Base-by-base conservation (phyloP, 2,888 invertebrate genomes). In the Caenorhabditis plicata region DNA sequence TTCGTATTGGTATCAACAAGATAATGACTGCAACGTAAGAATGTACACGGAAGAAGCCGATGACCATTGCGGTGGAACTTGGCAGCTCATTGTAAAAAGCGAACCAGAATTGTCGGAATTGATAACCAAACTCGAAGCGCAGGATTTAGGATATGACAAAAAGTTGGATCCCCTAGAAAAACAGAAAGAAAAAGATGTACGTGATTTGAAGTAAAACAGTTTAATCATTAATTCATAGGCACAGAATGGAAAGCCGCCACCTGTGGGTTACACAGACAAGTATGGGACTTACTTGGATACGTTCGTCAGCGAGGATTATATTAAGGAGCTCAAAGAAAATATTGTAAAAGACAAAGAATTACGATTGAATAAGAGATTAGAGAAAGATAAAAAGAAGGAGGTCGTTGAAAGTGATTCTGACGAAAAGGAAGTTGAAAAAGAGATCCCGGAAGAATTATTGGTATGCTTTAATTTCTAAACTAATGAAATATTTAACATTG, bases 21-120 rank as follows among this genome's bases (percentile, higher is more conserved):
- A 52, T 22, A 81, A 82, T 57, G 87, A 88, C 64, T 89, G 90
- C 56, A 45, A 89, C 90, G 75, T 96, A 62, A 87, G 92, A 65
- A 87, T 98, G 40, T 98, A 93, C 83, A 88, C 90, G 80, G 96
- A 96, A 83, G 93, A 96, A 81, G 87, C 90, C 68, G 95, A 96
- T 83, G 95, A 96, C 81, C 39, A 50, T 20, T 51, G 70, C 17
- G 80, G 77, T 13, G 78, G 25, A 72, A 82, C 67, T 68, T 81
- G 76, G 80, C 51, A 48, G 7, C 49, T 74, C 8, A 61, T 64
- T 27, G 74, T 68, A 9, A 67, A 52, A 75, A 33, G 4, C 35
- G 19, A 22, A 65, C 89, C 89, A 69, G 90, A 90, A 71, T 84
- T 95, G 71, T 87, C 88, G 8, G 86, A 87, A 78, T 85, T 94